Evolutionary conservation across 2,113 vertebrate genomes (phyloP).

Genomic region (Cryptotis parvus): DNA sequence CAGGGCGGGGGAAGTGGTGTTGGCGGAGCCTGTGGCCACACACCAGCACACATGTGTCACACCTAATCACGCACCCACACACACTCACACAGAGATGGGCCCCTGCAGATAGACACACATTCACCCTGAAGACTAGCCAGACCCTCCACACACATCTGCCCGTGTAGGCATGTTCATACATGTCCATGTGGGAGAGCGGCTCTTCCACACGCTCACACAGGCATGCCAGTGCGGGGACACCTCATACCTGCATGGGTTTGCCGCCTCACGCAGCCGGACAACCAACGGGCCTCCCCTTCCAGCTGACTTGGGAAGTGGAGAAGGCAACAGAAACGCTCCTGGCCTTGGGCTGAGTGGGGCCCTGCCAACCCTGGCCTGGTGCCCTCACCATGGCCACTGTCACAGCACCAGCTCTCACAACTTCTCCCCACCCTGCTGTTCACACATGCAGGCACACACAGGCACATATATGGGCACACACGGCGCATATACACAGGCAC

Average conservation of each 20-base stretch:
- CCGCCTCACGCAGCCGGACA: too few species aligned
- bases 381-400: not conserved
- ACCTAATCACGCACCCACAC: not conserved
- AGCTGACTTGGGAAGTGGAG: too few species aligned
- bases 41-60: not conserved
- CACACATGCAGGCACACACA: too few species aligned
- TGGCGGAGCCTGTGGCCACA: not conserved
- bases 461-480: too few species aligned
- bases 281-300: too few species aligned
- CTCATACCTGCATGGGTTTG: too few species aligned
- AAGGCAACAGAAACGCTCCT: too few species aligned
- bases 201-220: not conserved
- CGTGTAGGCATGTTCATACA: not conserved
- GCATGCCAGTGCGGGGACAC: not conserved
- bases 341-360: not conserved
- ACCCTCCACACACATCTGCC: too few species aligned
- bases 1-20: not conserved
- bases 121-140: not conserved
- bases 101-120: too few species aligned
- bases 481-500: not conserved
- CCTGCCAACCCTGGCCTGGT: not conserved
- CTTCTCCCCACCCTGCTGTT: too few species aligned
- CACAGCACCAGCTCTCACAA: not conserved
- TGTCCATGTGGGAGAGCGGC: not conserved
- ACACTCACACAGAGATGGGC: too few species aligned